These are phyloP conservation scores for Neomicropteryx cornuta DNA, from an alignment of 1,140 invertebrate species.

Conservation along the genomic window DNA sequence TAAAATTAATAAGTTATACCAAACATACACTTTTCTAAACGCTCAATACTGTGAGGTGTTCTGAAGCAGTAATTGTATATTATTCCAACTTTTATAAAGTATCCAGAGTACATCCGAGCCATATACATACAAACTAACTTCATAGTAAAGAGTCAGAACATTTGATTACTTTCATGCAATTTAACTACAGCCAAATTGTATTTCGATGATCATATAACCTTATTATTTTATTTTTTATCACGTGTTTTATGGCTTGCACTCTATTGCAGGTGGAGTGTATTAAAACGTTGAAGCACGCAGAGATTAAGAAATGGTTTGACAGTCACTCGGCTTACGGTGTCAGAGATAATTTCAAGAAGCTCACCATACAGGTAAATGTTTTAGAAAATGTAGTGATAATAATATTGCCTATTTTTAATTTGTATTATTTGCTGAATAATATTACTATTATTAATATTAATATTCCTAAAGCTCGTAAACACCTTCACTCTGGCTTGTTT, in stretches of 20 bases:
- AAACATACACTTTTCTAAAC: no score
- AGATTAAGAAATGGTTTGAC: slow-evolving; percentile 48
- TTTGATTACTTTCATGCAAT: slow-evolving; percentile 1
- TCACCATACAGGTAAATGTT: slow-evolving; percentile 51
- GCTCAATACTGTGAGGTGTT: no score
- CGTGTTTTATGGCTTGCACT: neutral
- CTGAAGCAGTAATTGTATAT: no score
- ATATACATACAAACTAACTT: slow-evolving; percentile 23
- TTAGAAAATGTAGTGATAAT: neutral
- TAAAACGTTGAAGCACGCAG: slow-evolving; percentile 34
- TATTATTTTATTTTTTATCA: slow-evolving; percentile 3
- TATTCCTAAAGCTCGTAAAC: no score
- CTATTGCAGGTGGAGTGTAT: slow-evolving; percentile 34
- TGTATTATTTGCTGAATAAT: no score
- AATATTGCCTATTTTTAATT: no score
- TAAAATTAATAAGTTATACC: no score
- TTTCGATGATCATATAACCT: slow-evolving; percentile 7
- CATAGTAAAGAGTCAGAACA: slow-evolving; percentile 2
- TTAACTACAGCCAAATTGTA: neutral
- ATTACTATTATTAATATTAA: no score
- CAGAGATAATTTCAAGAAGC: slow-evolving; percentile 44
- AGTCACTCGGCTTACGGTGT: slow-evolving; percentile 42
- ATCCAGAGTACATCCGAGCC: neutral
- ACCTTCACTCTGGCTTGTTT: no score
- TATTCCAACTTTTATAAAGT: neutral